phyloP scores from a whole-genome alignment of 2,888 invertebrate genomes.

The Calliopum simillimum region DNA sequence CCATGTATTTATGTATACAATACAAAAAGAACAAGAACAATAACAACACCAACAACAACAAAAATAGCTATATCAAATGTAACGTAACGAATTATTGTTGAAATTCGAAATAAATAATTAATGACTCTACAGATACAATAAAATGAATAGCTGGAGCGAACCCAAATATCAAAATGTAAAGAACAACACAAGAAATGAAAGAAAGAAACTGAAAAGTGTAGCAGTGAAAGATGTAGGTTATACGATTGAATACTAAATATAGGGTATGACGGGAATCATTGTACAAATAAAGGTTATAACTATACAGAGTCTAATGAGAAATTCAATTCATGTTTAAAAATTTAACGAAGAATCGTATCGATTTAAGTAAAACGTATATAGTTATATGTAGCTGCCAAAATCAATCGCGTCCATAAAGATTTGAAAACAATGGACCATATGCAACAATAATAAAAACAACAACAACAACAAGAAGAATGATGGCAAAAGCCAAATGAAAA shows the following conservation, averaged over 20 bases:
- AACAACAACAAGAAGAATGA: not conserved
- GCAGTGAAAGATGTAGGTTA: no score
- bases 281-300: no score
- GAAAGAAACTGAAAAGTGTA: not conserved
- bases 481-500: not conserved
- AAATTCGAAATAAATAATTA: slow-evolving; percentile 36
- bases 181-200: not conserved
- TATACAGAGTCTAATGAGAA: no score
- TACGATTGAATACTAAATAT: no score
- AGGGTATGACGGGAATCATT: no score
- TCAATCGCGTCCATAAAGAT: not conserved
- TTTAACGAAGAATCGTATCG: no score
- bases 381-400: slow-evolving; percentile 1
- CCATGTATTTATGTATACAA: not conserved
- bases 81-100: not conserved
- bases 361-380: not conserved
- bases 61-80: no score
- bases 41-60: no score
- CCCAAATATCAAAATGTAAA: not conserved
- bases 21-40: not conserved
- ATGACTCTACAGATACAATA: slow-evolving; percentile 13
- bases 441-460: not conserved
- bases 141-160: not conserved
- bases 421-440: not conserved
- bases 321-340: no score